These are phyloP conservation scores for Vanessa atalanta DNA, from an alignment of 1,140 invertebrate species.

Conservation along the genomic window DNA sequence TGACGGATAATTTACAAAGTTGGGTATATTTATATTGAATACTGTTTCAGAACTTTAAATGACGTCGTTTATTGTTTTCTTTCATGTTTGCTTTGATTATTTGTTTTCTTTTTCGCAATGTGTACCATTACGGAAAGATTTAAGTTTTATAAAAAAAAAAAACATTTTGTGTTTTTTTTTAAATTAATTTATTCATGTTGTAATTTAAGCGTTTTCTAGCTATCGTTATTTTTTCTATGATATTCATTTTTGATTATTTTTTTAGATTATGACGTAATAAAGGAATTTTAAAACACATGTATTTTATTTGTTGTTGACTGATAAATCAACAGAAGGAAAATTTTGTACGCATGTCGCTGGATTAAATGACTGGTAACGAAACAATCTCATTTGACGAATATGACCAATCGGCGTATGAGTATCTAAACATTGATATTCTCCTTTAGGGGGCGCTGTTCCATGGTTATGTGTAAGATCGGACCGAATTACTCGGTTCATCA, in stretches of 20 bases:
- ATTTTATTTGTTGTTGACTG: constrained; percentile 40
- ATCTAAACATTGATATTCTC: constrained; percentile 69
- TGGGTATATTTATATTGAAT: neutral
- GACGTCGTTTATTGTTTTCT: neutral
- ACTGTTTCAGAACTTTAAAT: neutral
- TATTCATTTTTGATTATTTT: constrained; percentile 34
- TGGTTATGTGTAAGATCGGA: constrained; percentile 72
- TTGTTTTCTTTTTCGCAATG: neutral
- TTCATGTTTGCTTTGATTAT: neutral
- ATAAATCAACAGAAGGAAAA: constrained; percentile 55
- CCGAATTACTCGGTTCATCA: constrained; percentile 67
- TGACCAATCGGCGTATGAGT: constrained; percentile 73
- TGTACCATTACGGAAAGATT: neutral
- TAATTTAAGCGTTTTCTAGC: constrained; percentile 20
- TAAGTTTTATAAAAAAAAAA: neutral
- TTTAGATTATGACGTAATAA: constrained; percentile 41
- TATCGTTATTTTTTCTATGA: constrained; percentile 11
- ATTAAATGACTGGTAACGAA: constrained; percentile 67
- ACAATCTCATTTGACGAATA: constrained; percentile 62
- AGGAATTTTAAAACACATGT: constrained; percentile 27
- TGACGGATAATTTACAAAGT: neutral
- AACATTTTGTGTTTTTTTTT: neutral
- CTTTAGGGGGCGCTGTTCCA: constrained; percentile 66
- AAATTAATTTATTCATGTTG: constrained; percentile 34
- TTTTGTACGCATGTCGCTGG: constrained; percentile 63